Evolutionary conservation across 2,888 invertebrate genomes (phyloP).

Genomic region (Nephrotoma appendiculata): DNA sequence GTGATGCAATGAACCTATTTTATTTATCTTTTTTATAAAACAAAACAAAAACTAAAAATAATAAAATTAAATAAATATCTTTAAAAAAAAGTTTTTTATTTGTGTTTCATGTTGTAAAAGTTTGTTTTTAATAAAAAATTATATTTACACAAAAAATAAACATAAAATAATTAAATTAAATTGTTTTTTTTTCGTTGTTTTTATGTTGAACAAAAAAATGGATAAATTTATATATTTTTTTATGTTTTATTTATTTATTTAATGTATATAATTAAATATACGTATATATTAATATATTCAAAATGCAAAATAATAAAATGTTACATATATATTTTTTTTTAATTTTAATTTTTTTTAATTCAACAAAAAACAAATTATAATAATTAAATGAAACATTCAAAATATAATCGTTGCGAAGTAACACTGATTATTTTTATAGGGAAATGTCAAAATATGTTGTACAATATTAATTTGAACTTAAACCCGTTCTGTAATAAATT

Average conservation of each 20-base stretch:
- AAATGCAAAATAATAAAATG: background rate
- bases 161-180: background rate
- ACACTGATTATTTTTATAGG: background rate
- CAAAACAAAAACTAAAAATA: background rate
- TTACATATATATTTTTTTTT: background rate
- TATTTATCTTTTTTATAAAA: background rate
- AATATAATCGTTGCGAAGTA: background rate
- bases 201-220: background rate
- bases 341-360: background rate
- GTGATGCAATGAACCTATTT: background rate
- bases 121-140: background rate
- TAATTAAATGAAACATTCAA: background rate
- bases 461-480: too few species aligned
- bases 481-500: too few species aligned
- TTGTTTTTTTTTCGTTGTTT: background rate
- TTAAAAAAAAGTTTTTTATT: background rate
- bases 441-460: background rate
- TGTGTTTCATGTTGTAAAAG: background rate
- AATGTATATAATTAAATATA: background rate
- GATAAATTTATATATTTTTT: background rate
- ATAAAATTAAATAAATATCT: background rate
- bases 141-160: background rate
- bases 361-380: background rate
- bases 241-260: background rate
- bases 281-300: background rate